Evolutionary conservation across 2,888 invertebrate species (phyloP), one percentile per base, ranked within the genome.

Genomic region (Lasioglossum morio): DNA sequence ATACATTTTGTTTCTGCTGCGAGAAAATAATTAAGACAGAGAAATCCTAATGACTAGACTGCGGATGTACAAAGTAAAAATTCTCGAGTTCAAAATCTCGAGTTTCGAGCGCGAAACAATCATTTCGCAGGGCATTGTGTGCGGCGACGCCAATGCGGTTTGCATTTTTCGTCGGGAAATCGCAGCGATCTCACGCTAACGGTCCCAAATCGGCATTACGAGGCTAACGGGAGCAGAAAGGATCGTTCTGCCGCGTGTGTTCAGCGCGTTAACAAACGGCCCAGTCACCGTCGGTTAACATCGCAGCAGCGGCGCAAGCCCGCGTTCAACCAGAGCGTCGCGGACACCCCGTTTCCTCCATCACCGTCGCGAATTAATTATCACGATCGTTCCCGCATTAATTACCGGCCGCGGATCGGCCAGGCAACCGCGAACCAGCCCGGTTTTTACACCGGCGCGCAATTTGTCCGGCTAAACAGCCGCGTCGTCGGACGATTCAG

Each of bases 171-270:
- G n/a, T 37, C 37, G 69, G 69, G 37, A 69, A 40, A 37, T 66
- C 66, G 66, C 27, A 19, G 34, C 7, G 66, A 30, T 34, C 66
- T 30, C 34, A 19, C 57, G 37, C n/a, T 79, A 87, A 82, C 87
- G 82, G 72, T 80, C n/a, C 48, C 46, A 37, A 86, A 89, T 86
- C 80, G 80, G 43, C 79, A 79, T 79, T 82, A 63, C 63, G 66
- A 72, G 75, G 89, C 78, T 90, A 91, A 91, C 85, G 88, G 91
- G 91, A 91, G 91, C 91, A 86, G 90, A 89, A 91, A 91, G 88
- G 79, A 89, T 89, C 81, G 86, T 84, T 86, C 70, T 79, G 69
- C 63, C 70, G 82, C 70, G 57, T 79, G 79, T 77, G 78, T 77
- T 88, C 57, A 40, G 63, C 87, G 77, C 81, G 85, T 89, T 89